Base-by-base conservation (phyloP, 2,113 vertebrate genomes). In the Malaclemys terrapin region DNA sequence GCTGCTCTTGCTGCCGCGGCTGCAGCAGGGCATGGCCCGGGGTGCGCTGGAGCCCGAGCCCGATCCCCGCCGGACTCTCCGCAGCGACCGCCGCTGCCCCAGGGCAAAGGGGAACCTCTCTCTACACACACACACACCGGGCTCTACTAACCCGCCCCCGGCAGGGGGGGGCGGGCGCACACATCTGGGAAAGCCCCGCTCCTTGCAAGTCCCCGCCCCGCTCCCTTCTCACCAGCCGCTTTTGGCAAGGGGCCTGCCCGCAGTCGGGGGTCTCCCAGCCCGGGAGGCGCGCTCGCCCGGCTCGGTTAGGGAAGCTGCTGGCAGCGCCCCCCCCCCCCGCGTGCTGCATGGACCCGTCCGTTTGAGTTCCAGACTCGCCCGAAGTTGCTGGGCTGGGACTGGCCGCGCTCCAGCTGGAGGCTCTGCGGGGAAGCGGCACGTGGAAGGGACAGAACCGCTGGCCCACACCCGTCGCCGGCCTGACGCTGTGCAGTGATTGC, bases 391-490 rank as follows among this genome's bases (percentile, higher is more conserved):
- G 14, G 14, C 14, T 35, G 59, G 6, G 31, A 31, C 57, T 13
- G 57, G 27, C 27, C 56, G 56, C 25, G 56, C 56, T 25, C 24
- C 56, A 57, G 56, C 56, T 4, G 56, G 56, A 11, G 10, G 56
- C 25, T 27, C 56, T 10, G 56, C 56, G 10, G 56, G 24, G 56
- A 27, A 57, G 24, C 24, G 56, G 56, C 56, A 27, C 53, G 19
- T 13, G 57, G 27, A 31, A 4, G 27, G 27, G 12, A 31, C 5
- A 3, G 12, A 6, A 14, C 11, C 57, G 29, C 57, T 78, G 85
- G 82, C 94, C 84, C 47, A 45, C 80, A 78, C 72, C 81, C 72
- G 75, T 80, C 24, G 45, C 76, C 54, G n/a, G 69, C 75, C 86
- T 31, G 57, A 20, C 57, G 8, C 82, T 47, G 81, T 53, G 24